phyloP scores from a whole-genome alignment of 2,797 vertebrate species.

The Silurus lanzhouensis region DNA sequence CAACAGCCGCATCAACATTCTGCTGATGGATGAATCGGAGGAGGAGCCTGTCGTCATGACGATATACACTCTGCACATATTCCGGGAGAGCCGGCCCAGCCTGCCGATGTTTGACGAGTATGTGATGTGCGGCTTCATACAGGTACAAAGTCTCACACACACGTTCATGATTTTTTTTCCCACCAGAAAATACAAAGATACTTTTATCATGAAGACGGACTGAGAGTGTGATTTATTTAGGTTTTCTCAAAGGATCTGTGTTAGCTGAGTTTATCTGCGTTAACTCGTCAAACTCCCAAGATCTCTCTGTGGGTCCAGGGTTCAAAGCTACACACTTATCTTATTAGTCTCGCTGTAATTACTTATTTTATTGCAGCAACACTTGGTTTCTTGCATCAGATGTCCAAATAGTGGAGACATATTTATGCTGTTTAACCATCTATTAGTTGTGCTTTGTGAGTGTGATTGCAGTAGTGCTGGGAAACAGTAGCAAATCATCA shows the following conservation, averaged over 20 bases:
- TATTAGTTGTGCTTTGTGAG: background rate
- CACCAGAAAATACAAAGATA: conserved; percentile 8
- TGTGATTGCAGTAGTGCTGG: background rate
- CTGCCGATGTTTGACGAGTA: conserved; percentile 90
- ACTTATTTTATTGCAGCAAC: background rate
- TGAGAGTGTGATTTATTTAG: background rate
- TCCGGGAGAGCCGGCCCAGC: conserved; percentile 87
- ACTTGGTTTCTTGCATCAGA: background rate
- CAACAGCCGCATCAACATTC: conserved; percentile 81
- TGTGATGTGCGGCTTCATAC: conserved; percentile 86
- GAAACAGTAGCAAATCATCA: conserved; percentile 2
- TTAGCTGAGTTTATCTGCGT: background rate
- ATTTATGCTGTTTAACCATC: background rate
- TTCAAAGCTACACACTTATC: background rate
- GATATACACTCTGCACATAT: conserved; percentile 85
- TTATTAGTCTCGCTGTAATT: background rate
- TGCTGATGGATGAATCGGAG: conserved; percentile 75
- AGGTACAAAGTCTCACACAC: conserved; percentile 73
- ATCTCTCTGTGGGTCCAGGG: background rate
- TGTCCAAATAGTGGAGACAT: background rate
- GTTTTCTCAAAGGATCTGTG: background rate
- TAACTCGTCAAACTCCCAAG: background rate
- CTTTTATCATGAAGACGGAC: conserved; percentile 3
- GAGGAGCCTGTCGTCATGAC: conserved; percentile 70
- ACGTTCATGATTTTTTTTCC: conserved; percentile 4